phyloP scores from a whole-genome alignment of 2,797 vertebrate genomes.

The Argyrosomus regius region DNA sequence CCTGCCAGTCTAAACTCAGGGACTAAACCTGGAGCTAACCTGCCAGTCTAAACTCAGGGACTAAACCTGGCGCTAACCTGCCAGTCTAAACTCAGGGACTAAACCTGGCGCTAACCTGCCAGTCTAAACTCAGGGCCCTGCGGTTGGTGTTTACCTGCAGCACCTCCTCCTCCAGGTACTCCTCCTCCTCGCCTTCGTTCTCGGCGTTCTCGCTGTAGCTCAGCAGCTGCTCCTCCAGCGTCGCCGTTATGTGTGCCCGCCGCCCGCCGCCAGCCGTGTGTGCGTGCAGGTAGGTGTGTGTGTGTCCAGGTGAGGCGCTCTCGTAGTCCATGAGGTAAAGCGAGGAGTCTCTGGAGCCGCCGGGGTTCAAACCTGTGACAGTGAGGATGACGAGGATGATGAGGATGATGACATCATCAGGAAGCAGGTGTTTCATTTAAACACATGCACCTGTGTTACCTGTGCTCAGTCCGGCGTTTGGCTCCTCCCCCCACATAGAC shows the following conservation, averaged over 20 bases:
- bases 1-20: too few species aligned
- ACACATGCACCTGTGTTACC: conserved; percentile 21
- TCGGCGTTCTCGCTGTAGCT: conserved; percentile 85
- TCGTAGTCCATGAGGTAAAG: conserved; percentile 86
- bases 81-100: too few species aligned
- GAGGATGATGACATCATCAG: too few species aligned
- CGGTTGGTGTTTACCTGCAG: conserved; percentile 81
- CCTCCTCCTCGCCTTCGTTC: conserved; percentile 84
- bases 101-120: too few species aligned
- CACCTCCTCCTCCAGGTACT: conserved; percentile 82
- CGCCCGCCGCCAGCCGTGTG: not conserved
- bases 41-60: too few species aligned
- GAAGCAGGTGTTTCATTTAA: not conserved
- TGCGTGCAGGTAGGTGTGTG: not conserved
- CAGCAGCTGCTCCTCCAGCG: conserved; percentile 79
- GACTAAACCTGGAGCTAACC: too few species aligned
- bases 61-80: too few species aligned
- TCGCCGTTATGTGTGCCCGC: not conserved
- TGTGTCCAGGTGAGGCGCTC: conserved; percentile 34
- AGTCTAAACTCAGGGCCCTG: too few species aligned
- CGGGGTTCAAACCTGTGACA: conserved; percentile 45
- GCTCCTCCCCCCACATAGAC: conserved; percentile 68
- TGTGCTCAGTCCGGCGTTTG: conserved; percentile 16
- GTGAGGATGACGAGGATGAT: not conserved
- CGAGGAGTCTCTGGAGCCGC: conserved; percentile 48